These are phyloP conservation scores for Pachliopta kotzebuea DNA, from an alignment of 2,888 invertebrate species.

Conservation along the genomic window DNA sequence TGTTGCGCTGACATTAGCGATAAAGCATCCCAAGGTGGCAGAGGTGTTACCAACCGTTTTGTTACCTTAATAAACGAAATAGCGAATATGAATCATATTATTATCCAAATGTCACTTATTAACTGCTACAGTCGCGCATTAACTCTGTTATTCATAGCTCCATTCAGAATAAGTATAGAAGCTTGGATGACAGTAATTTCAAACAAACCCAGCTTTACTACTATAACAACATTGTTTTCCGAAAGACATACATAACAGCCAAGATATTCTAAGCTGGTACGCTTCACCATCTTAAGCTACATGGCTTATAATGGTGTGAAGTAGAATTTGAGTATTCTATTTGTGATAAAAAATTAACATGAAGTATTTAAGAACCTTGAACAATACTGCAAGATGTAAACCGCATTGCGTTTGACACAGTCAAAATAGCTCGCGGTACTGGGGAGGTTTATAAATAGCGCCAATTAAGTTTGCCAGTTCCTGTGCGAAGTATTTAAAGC, in stretches of 20 bases:
- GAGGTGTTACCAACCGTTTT: background rate
- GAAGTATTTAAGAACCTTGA: background rate
- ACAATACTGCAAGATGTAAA: background rate
- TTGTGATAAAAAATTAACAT: background rate
- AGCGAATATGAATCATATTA: background rate
- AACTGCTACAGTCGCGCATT: too few relatives aligned
- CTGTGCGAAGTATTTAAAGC: constrained; percentile 32
- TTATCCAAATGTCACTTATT: background rate
- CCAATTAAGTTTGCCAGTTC: constrained; percentile 23
- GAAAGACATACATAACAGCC: background rate
- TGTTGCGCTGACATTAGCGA: background rate
- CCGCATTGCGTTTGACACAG: constrained; percentile 11
- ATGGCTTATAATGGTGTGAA: background rate
- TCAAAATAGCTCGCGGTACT: constrained; percentile 4
- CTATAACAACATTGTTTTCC: background rate
- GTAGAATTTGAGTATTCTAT: background rate
- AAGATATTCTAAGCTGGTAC: background rate
- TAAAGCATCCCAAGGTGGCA: background rate
- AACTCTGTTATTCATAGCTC: too few relatives aligned
- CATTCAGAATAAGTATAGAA: too few relatives aligned
- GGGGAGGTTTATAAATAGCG: constrained; percentile 13
- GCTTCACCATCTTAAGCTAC: background rate
- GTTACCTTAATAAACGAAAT: background rate
- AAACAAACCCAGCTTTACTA: too few relatives aligned
- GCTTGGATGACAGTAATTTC: background rate